Evolutionary conservation across 2,888 invertebrate species (phyloP), one percentile per base, ranked within the genome.

Genomic region (Aporophyla nigra): DNA sequence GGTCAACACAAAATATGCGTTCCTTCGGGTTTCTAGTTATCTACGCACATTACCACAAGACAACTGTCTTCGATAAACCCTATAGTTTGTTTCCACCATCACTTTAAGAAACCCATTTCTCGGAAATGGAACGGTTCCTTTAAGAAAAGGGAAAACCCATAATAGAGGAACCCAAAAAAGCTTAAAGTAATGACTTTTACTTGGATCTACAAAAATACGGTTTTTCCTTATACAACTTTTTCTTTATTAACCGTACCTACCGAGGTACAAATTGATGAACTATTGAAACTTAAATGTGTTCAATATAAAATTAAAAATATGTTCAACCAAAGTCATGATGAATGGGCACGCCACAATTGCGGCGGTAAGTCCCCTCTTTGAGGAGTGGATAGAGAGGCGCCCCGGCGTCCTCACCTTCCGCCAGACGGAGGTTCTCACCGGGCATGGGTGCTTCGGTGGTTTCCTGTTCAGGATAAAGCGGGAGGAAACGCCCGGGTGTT

Each of bases 131-230:
- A 62, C 61, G 58, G 71, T 70, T 65, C 66, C 51, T 76, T 65
- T 68, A 76, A 71, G 69, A 24, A 77, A 81, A 78, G 74, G 70
- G 51, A 76, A 43, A 33, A 69, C 61, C 70, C 73, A 75, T 85
- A 77, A 83, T 71, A 75, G 73, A 70, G 56, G 63, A 77, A 74
- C 74, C 80, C 71, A 76, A 85, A 75, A 77, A 77, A 83, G 83
- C 75, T 85, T 83, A 83, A 83, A 75, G 85, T 85, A 83, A 85
- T 85, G 83, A 83, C 76, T 77, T 84, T 85, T 77, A 80, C 77
- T 77, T 83, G 74, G 61, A 77, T 80, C 65, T 73, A 24, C 49
- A 53, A 61, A 67, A 85, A 51, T 73, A 76, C 70, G 56, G 46
- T 40, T 78, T 78, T 72, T 58, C 67, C 62, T 16, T 71, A 77